Evolutionary conservation across 2,797 vertebrate species (phyloP).

Genomic region (Gallinago nigripennis): DNA sequence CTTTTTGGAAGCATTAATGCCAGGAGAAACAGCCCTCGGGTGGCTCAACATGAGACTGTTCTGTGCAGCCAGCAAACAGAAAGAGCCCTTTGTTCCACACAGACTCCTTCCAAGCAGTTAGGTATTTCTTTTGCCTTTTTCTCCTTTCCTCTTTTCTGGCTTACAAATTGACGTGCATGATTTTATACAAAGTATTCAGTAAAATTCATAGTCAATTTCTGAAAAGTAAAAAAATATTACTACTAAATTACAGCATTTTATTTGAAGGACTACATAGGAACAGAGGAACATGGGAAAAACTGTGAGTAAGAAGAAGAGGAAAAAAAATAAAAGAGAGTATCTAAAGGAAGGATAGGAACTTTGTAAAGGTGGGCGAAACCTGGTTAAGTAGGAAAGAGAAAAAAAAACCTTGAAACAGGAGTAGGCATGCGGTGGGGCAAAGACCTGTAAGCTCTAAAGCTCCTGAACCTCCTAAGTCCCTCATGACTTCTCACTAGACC

Average conservation of each 20-base stretch:
- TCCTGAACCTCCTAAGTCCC: not conserved
- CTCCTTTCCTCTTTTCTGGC: not conserved
- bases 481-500: not conserved
- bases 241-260: not conserved
- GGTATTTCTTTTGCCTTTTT: not conserved
- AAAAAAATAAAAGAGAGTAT: not conserved
- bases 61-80: not conserved
- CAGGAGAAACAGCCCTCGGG: not conserved
- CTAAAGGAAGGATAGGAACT: not conserved
- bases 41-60: not conserved
- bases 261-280: not conserved
- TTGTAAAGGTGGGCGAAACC: not conserved
- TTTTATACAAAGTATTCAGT: not conserved
- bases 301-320: not conserved
- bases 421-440: not conserved
- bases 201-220: not conserved
- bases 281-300: not conserved
- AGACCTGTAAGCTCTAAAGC: not conserved
- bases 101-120: not conserved
- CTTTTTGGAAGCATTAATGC: not conserved
- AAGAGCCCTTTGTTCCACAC: not conserved
- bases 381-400: not conserved
- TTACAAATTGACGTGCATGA: accelerated
- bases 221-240: not conserved
- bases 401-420: not conserved